Conservation (phyloP, 2,113 vertebrate species). For the Heteronetta atricapilla region DNA sequence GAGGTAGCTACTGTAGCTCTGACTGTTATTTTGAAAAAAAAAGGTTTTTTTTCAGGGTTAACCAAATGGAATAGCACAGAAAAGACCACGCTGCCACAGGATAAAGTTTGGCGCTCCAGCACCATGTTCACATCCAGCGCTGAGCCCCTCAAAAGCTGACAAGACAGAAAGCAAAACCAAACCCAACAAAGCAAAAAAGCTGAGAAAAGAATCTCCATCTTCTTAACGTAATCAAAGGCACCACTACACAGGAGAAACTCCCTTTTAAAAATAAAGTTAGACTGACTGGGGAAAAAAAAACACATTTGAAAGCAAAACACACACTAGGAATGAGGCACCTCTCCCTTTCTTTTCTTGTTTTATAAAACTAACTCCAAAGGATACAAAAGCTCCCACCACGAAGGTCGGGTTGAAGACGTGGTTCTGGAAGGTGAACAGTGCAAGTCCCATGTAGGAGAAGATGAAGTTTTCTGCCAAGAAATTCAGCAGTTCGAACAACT, state of each 20-base stretch:
- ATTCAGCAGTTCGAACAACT: slow-evolving; percentile 98
- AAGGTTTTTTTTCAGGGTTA: neutral
- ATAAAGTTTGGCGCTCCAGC: rapidly evolving
- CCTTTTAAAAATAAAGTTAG: slow-evolving; percentile 3
- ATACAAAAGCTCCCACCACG: slow-evolving; percentile 95
- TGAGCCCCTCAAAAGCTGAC: neutral
- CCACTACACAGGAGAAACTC: neutral
- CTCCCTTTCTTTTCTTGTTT: neutral
- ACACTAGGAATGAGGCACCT: neutral
- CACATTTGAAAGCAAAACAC: neutral
- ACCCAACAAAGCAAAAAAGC: neutral
- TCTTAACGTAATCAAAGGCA: slow-evolving; percentile 20
- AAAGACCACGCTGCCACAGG: neutral
- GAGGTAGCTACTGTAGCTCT: neutral
- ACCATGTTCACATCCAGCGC: rapidly evolving
- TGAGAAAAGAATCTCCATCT: neutral
- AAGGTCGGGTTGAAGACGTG: slow-evolving; percentile 95
- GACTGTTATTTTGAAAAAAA: neutral
- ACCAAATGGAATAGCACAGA: neutral
- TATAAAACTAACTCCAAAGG: slow-evolving; percentile 69
- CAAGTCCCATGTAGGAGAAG: slow-evolving; percentile 98
- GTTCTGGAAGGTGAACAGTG: slow-evolving; percentile 97
- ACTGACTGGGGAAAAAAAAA: neutral
- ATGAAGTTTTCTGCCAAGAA: slow-evolving; percentile 99
- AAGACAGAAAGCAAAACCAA: neutral